These are phyloP conservation scores for Drosophila ananassae DNA, from an alignment of 1,140 invertebrate species.

Conservation along the genomic window DNA sequence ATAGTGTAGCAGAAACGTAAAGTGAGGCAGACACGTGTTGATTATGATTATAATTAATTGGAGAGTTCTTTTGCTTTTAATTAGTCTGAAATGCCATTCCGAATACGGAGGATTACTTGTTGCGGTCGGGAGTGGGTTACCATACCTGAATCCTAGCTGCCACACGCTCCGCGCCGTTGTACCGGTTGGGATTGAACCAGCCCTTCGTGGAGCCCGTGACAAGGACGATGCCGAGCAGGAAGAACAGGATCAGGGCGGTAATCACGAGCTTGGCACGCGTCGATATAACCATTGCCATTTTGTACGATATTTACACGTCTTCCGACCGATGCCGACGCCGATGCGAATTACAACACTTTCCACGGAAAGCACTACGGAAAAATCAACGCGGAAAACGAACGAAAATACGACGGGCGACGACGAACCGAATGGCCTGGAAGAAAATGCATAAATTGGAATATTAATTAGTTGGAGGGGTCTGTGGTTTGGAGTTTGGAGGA, in stretches of 20 bases:
- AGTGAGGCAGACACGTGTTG: slow-evolving; percentile 52
- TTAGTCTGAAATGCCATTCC: slow-evolving; percentile 55
- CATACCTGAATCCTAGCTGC: slow-evolving; percentile 84
- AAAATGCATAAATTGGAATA: slow-evolving; percentile 54
- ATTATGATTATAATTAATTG: slow-evolving; percentile 75
- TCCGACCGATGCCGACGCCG: slow-evolving; percentile 9
- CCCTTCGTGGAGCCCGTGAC: slow-evolving; percentile 85
- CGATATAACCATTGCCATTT: slow-evolving; percentile 87
- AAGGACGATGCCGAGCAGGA: slow-evolving; percentile 85
- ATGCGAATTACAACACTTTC: slow-evolving; percentile 28
- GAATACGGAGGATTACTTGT: slow-evolving; percentile 43
- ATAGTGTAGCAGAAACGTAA: slow-evolving; percentile 21
- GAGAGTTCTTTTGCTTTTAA: slow-evolving; percentile 52
- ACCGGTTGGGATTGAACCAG: slow-evolving; percentile 84
- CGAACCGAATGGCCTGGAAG: slow-evolving; percentile 66
- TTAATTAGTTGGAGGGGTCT: slow-evolving; percentile 41
- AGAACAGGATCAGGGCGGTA: slow-evolving; percentile 84
- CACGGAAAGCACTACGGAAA: slow-evolving; percentile 25
- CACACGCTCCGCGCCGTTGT: slow-evolving; percentile 80
- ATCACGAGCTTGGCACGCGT: slow-evolving; percentile 86
- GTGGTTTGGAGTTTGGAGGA: slow-evolving; percentile 8
- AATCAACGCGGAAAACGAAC: slow-evolving; percentile 30
- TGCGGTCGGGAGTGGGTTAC: slow-evolving; percentile 18
- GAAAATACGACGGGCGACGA: slow-evolving; percentile 32
- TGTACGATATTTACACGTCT: slow-evolving; percentile 59